Evolutionary conservation across 2,888 invertebrate genomes (phyloP).

Genomic region (Drosophila leonis): DNA sequence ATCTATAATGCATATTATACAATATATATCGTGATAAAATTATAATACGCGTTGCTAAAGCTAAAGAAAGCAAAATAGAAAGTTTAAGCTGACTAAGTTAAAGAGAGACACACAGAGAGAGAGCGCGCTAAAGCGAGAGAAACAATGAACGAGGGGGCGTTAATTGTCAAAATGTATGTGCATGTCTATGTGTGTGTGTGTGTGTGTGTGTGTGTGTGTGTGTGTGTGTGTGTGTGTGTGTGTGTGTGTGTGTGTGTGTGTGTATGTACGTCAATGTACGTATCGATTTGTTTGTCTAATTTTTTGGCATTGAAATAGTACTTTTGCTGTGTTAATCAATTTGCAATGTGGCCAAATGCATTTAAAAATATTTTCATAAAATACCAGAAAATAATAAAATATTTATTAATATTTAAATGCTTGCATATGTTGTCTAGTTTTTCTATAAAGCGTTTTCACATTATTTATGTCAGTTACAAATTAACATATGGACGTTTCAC

Average conservation of each 20-base stretch:
- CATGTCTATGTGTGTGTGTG: not conserved
- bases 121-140: slow-evolving; percentile 1
- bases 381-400: not conserved
- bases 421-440: slow-evolving; percentile 8
- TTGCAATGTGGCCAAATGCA: slow-evolving; percentile 10
- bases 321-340: slow-evolving; percentile 4
- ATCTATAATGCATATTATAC: not conserved
- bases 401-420: not conserved
- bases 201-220: slow-evolving; percentile 6
- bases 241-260: not conserved
- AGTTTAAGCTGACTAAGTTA: slow-evolving; percentile 12
- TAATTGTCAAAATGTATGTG: slow-evolving; percentile 12
- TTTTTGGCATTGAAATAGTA: slow-evolving; percentile 3
- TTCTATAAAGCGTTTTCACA: slow-evolving; percentile 3
- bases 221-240: not conserved
- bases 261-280: not conserved
- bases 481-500: slow-evolving; percentile 63
- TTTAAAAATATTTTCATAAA: not conserved
- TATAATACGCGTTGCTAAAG: not conserved
- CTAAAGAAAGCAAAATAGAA: slow-evolving; percentile 17
- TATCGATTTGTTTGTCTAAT: slow-evolving; percentile 17
- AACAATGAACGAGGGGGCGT: slow-evolving; percentile 22
- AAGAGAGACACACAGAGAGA: not conserved
- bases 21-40: not conserved
- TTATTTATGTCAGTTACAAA: slow-evolving; percentile 73